A percentile compares a stretch with the other conserved stretches of the same genome.
phyloP scores from a whole-genome alignment of 2,113 vertebrate species.

The Cheilinus undulatus region DNA sequence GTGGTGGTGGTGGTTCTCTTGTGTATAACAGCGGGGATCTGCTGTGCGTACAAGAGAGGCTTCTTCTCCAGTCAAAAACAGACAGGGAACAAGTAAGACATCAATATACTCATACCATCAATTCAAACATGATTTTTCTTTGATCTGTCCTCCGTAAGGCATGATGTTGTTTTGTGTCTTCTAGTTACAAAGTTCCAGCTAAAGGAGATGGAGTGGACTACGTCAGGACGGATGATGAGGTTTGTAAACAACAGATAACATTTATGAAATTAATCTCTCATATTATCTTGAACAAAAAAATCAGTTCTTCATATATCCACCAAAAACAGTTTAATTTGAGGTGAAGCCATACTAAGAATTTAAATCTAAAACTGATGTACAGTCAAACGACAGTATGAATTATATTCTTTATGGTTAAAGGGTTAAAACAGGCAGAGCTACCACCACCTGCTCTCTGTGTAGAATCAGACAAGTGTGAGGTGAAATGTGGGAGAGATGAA shows the following conservation, averaged over 20 bases:
- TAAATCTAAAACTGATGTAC: background rate
- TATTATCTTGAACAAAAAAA: background rate
- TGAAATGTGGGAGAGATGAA: too few relatives aligned
- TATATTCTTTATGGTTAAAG: background rate
- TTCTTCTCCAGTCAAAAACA: slow-evolving; percentile 90
- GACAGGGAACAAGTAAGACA: slow-evolving; percentile 89
- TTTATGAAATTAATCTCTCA: background rate
- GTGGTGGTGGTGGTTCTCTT: slow-evolving; percentile 90
- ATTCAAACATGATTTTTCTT: background rate
- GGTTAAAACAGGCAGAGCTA: background rate
- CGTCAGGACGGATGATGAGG: slow-evolving; percentile 96
- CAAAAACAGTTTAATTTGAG: background rate
- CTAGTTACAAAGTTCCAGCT: slow-evolving; percentile 92
- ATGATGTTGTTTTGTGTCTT: slow-evolving; percentile 45
- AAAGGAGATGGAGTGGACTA: slow-evolving; percentile 95
- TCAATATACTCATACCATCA: background rate
- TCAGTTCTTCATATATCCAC: background rate
- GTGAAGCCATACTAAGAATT: background rate
- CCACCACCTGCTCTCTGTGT: background rate
- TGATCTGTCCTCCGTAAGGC: background rate
- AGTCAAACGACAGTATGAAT: background rate
- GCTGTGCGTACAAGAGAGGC: slow-evolving; percentile 94
- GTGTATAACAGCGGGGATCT: slow-evolving; percentile 92
- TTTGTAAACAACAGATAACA: slow-evolving; percentile 62
- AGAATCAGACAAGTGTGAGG: too few relatives aligned